Percentiles rank a stretch among this genome's conserved stretches.
phyloP scores from a whole-genome alignment of 2,797 vertebrate genomes.

The Tadarida brasiliensis region DNA sequence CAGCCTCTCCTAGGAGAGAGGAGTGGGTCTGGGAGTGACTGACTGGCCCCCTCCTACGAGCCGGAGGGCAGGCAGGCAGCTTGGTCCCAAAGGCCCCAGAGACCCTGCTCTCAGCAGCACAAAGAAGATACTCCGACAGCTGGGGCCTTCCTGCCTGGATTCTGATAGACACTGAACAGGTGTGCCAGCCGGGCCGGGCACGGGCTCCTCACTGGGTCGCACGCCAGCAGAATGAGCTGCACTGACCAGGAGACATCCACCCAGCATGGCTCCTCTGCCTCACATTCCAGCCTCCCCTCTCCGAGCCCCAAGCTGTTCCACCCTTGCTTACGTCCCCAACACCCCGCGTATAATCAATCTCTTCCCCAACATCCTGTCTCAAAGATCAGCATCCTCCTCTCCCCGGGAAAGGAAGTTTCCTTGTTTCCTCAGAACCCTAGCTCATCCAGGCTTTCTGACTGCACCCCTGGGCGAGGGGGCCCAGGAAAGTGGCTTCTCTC shows the following conservation, averaged over 20 bases:
- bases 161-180: accelerated
- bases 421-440: background rate
- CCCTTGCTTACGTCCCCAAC: background rate
- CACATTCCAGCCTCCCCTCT: accelerated
- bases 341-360: background rate
- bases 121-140: background rate
- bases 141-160: background rate
- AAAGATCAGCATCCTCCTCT: background rate
- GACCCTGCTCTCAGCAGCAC: background rate
- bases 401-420: background rate
- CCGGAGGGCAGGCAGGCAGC: background rate
- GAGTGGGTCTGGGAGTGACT: too few relatives aligned
- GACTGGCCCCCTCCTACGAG: too few relatives aligned
- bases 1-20: background rate
- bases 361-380: background rate
- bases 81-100: background rate
- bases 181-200: background rate
- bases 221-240: accelerated
- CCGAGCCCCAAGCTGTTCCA: background rate
- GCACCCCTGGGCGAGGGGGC: accelerated
- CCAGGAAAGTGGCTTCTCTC: background rate
- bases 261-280: background rate
- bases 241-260: accelerated
- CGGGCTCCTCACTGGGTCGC: background rate
- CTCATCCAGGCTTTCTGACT: background rate